Base-by-base conservation (phyloP, 2,797 vertebrate genomes). In the Dryobates pubescens region DNA sequence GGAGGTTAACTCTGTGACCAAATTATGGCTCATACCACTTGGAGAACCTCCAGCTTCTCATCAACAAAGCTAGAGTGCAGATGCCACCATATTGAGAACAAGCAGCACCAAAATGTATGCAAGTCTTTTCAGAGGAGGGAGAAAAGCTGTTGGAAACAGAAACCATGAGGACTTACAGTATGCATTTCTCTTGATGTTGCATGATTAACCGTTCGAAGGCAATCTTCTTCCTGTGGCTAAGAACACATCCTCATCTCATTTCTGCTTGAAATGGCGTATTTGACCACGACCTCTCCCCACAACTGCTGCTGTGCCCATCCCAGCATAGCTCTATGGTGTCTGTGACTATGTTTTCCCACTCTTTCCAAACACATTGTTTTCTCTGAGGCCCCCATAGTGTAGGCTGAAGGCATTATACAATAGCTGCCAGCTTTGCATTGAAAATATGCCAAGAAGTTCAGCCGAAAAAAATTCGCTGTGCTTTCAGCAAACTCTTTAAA, bases 201-300 rank as follows among this genome's bases (percentile, higher is more conserved):
- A 85, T 92, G 94, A 97, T 93, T 95, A 96, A 94, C 83, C 7
- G 30, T 41, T 79, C 34, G 90, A 97, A 96, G 90, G 74, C 94
- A 95, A 95, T 53, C 9, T 75, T 97, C 92, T 96, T 96, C 92
- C 94, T 94, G 94, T 87, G 94, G 95, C 93, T 90, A 90, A 93
- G 79, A 91, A 92, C 91, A 94, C 89, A 93, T 91, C 92, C 95
- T 95, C 87, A 87, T 91, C 93, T 96, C 78, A 83, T 79, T 91
- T 86, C 73, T 71, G 91, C 95, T 85, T 86, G 94, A 97, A 96
- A 96, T 88, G 95, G 93, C 7, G 2, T 74, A 74, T 90, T 61
- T 81, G 73, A 80, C 84, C 13, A 9, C 84, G 57, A 88, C 47
- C 70, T 71, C 71, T 91, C 88, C 68, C 57, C 62, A 30, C 65